Conservation (phyloP, 1,140 invertebrate genomes). For the Drosophila malerkotliana region DNA sequence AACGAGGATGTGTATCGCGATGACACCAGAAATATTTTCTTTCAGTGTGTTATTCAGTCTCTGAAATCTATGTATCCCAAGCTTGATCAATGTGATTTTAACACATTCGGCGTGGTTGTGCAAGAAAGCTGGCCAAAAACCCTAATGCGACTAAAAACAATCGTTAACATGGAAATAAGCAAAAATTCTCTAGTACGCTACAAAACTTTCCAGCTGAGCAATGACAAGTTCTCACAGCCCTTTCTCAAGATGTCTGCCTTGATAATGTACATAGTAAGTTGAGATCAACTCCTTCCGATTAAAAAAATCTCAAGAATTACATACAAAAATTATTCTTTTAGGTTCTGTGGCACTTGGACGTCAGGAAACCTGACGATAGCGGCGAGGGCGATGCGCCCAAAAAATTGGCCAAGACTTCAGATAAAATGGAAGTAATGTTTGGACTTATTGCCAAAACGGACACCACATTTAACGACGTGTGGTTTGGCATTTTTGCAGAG, state of each 20-base stretch:
- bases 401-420: conserved; percentile 44
- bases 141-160: conserved; percentile 53
- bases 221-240: conserved; percentile 42
- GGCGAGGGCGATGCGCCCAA: conserved; percentile 24
- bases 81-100: conserved; percentile 44
- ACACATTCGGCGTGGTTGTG: conserved; percentile 51
- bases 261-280: conserved; percentile 66
- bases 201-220: conserved; percentile 33
- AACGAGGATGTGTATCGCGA: conserved; percentile 48
- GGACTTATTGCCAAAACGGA: conserved; percentile 51
- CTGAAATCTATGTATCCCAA: conserved; percentile 62
- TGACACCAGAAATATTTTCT: conserved; percentile 60
- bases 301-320: neutral
- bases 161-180: conserved; percentile 66
- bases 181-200: conserved; percentile 30
- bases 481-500: conserved; percentile 70
- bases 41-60: conserved; percentile 47
- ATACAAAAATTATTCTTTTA: conserved; percentile 3
- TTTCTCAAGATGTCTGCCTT: conserved; percentile 70
- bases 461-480: conserved; percentile 60
- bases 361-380: neutral
- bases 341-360: conserved; percentile 55
- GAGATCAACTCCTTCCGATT: neutral
- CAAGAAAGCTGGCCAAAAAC: conserved; percentile 60
- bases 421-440: conserved; percentile 59